phyloP scores from a whole-genome alignment of 2,113 vertebrate genomes.

The Hypocryptadius cinnamomeus region DNA sequence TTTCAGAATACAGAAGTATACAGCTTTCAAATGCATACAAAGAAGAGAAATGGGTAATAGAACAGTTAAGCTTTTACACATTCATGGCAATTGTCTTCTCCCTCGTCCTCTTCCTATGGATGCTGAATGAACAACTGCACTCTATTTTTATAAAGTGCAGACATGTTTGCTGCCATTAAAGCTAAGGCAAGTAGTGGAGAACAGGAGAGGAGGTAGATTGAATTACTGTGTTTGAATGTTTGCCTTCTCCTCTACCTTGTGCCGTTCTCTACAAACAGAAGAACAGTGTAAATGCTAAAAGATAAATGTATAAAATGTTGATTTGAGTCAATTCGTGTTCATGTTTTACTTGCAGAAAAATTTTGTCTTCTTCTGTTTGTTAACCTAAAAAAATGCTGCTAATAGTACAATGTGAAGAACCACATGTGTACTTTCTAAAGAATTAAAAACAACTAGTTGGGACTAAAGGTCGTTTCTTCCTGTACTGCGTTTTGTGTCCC shows the following conservation, averaged over 20 bases:
- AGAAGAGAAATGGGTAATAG: background rate
- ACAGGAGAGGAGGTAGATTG: constrained; percentile 15
- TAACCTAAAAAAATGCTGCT: background rate
- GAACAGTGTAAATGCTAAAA: background rate
- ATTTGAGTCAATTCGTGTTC: background rate
- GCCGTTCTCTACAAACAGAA: background rate
- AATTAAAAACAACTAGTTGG: background rate
- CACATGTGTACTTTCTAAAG: background rate
- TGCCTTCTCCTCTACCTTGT: constrained; percentile 10
- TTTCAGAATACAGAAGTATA: constrained; percentile 5
- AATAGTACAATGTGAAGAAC: background rate
- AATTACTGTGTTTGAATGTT: constrained; percentile 15
- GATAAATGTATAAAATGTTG: background rate
- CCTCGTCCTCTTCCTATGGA: background rate
- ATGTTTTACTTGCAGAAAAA: background rate
- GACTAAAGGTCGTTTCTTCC: background rate
- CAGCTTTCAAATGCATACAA: background rate
- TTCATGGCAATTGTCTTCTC: background rate
- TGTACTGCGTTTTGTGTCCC: background rate
- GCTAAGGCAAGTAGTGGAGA: constrained; percentile 7
- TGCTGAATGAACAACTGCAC: constrained; percentile 41
- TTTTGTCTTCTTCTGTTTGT: background rate
- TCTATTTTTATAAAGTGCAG: constrained; percentile 56
- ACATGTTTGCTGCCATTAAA: constrained; percentile 34
- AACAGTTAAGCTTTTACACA: background rate